Evolutionary conservation across 2,797 vertebrate genomes (phyloP).

Genomic region (Schizopygopsis malacanthus): DNA sequence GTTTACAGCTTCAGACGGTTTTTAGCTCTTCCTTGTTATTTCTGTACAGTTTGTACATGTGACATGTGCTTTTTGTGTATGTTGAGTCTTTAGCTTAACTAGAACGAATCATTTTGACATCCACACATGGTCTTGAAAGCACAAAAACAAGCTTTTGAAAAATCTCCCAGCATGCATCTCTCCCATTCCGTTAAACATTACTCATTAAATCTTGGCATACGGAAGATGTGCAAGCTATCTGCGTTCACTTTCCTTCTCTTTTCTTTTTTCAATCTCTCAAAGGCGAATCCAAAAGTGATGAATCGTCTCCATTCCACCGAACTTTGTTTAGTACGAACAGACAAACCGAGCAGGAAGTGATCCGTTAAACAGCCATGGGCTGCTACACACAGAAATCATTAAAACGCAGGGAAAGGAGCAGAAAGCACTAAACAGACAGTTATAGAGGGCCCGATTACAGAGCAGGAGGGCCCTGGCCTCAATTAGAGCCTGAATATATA

Average conservation of each 20-base stretch:
- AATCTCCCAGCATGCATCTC: constrained; percentile 40
- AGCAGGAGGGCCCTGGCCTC: constrained; percentile 77
- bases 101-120: constrained; percentile 29
- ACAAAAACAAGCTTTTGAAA: constrained; percentile 18
- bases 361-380: constrained; percentile 63
- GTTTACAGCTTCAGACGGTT: not conserved
- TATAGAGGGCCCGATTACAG: constrained; percentile 80
- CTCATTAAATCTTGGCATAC: constrained; percentile 50
- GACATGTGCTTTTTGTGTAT: constrained; percentile 13
- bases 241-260: constrained; percentile 15
- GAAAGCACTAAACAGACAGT: constrained; percentile 72
- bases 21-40: constrained; percentile 24
- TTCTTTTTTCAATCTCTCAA: constrained; percentile 39
- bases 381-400: constrained; percentile 54
- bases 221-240: constrained; percentile 8
- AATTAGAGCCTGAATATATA: constrained; percentile 79
- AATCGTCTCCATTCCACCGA: constrained; percentile 64
- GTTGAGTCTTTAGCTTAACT: constrained; percentile 28
- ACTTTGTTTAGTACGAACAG: constrained; percentile 68
- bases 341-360: constrained; percentile 62
- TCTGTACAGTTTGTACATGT: not conserved
- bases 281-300: constrained; percentile 53
- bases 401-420: constrained; percentile 39
- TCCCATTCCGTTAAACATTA: constrained; percentile 42
- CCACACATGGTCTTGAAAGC: not conserved